These are phyloP conservation scores for Cossypha polioptera DNA, from an alignment of 2,797 vertebrate species.

Conservation along the genomic window DNA sequence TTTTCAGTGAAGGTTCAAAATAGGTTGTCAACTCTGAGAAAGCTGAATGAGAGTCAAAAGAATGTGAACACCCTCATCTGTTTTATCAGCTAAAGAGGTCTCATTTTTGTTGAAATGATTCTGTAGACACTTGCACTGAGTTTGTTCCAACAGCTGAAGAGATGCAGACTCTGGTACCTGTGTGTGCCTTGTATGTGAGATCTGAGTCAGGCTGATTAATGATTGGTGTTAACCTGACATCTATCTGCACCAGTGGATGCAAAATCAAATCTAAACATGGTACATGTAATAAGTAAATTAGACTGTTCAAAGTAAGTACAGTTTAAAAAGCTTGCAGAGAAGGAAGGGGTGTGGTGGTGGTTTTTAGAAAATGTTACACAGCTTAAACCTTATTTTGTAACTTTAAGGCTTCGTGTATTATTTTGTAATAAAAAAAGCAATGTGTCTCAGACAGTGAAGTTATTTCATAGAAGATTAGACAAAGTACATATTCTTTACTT, in stretches of 20 bases:
- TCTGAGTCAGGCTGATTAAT: neutral
- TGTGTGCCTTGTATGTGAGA: neutral
- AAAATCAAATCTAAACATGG: neutral
- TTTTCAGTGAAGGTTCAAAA: neutral
- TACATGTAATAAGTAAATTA: neutral
- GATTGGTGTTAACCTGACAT: neutral
- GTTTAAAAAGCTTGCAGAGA: neutral
- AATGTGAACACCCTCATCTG: neutral
- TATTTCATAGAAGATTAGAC: neutral
- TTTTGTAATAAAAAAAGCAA: neutral
- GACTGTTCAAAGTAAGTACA: neutral
- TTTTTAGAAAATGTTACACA: neutral
- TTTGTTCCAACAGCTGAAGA: neutral
- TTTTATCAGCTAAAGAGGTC: neutral
- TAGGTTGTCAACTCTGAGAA: neutral
- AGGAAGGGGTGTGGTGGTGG: neutral
- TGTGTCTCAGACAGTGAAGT: neutral
- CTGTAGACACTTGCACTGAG: neutral
- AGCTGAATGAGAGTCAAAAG: neutral
- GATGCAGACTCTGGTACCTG: neutral
- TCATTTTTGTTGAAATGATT: neutral
- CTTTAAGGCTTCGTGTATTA: neutral
- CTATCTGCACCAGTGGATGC: neutral
- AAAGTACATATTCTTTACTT: constrained; percentile 16
- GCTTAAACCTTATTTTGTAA: neutral